phyloP scores from a whole-genome alignment of 2,888 invertebrate species.

The Gnatocerus cornutus region DNA sequence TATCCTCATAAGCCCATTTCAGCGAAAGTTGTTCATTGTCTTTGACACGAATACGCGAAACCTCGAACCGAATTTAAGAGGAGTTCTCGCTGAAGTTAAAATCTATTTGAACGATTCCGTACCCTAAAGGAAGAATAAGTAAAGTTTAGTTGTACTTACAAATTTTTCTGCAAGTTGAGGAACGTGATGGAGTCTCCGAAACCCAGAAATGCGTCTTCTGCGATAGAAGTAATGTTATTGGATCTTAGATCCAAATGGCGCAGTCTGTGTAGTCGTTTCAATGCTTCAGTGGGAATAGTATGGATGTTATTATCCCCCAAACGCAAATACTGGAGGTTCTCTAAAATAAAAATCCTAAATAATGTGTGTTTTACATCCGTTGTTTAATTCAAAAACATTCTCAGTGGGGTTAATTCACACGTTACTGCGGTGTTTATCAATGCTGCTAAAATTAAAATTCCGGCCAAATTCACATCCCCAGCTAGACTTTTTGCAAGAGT shows the following conservation, averaged over 20 bases:
- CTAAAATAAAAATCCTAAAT: constrained; percentile 71
- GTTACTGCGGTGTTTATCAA: not conserved
- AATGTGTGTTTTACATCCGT: not conserved
- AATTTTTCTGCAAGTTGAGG: constrained; percentile 92
- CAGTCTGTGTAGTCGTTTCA: constrained; percentile 88
- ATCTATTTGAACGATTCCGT: constrained; percentile 5
- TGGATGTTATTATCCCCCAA: constrained; percentile 92
- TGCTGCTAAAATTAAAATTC: too few species aligned
- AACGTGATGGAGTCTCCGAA: constrained; percentile 95
- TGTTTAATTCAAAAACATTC: not conserved
- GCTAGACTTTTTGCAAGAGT: not conserved
- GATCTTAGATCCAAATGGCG: constrained; percentile 90
- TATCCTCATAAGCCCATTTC: constrained; percentile 17
- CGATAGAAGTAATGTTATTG: constrained; percentile 88
- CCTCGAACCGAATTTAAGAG: too few species aligned
- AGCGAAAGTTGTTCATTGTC: constrained; percentile 13
- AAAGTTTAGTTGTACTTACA: constrained; percentile 75
- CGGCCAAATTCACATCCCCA: not conserved
- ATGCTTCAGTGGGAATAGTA: constrained; percentile 87
- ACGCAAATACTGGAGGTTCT: constrained; percentile 91
- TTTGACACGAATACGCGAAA: constrained; percentile 5
- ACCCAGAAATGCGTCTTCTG: constrained; percentile 90
- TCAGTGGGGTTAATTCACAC: not conserved
- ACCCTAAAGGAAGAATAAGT: not conserved
- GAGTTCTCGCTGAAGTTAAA: constrained; percentile 5